phyloP scores from a whole-genome alignment of 2,888 invertebrate species.

The Melitaea athalia region DNA sequence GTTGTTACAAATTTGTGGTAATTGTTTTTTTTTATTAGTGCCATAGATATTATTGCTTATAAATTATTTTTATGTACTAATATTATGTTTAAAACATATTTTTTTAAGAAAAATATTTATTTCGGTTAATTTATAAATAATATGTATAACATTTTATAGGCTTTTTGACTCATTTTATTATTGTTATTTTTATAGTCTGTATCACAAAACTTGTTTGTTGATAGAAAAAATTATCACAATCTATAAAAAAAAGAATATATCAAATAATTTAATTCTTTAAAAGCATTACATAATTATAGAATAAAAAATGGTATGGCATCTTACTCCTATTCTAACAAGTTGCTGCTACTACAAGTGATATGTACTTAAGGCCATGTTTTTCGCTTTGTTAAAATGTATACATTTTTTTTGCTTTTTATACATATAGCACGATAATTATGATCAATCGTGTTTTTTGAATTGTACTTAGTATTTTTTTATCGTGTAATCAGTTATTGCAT shows the following conservation, averaged over 20 bases:
- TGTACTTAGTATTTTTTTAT: neutral
- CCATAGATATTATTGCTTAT: neutral
- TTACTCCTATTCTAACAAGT: too few relatives aligned
- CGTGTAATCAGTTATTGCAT: constrained; percentile 1
- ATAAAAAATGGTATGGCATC: too few relatives aligned
- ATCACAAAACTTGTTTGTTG: too few relatives aligned
- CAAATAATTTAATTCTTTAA: too few relatives aligned
- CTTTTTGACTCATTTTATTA: too few relatives aligned
- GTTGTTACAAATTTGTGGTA: neutral
- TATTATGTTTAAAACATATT: neutral
- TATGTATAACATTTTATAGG: too few relatives aligned
- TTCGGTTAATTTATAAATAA: too few relatives aligned
- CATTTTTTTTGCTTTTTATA: neutral
- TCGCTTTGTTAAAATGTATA: neutral
- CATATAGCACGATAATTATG: neutral
- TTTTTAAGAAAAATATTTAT: neutral
- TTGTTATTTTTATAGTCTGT: too few relatives aligned
- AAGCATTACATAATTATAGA: too few relatives aligned
- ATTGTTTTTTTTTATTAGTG: neutral
- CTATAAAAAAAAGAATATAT: too few relatives aligned
- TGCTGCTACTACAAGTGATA: too few relatives aligned
- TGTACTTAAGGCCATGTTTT: neutral
- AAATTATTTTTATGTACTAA: neutral
- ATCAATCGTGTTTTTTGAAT: neutral
- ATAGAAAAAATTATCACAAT: too few relatives aligned